A percentile compares a stretch with the other conserved stretches of the same genome.
Conservation (phyloP, 2,113 vertebrate species). For the Hydrolagus affinis region DNA sequence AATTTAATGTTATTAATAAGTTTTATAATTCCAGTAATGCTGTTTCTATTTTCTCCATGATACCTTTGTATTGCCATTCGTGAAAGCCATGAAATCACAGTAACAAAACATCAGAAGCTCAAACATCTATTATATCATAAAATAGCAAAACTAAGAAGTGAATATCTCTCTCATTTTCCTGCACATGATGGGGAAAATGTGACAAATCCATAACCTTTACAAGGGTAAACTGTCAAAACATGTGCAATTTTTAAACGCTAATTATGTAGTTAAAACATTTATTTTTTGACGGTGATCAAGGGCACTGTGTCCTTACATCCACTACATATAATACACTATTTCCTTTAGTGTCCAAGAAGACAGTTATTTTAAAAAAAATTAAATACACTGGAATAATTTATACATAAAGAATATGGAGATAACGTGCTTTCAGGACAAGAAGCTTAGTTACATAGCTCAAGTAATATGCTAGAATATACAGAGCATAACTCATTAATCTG, state of each 20-base stretch:
- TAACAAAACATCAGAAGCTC: conserved; percentile 11
- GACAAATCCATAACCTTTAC: conserved; percentile 52
- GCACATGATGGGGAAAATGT: conserved; percentile 23
- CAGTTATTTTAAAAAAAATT: conserved; percentile 71
- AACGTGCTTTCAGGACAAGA: conserved; percentile 77
- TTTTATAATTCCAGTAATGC: conserved; percentile 7
- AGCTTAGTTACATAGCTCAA: conserved; percentile 4
- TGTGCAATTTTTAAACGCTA: conserved; percentile 56
- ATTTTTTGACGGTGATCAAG: conserved; percentile 62
- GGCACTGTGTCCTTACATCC: conserved; percentile 57
- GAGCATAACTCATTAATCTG: conserved; percentile 12
- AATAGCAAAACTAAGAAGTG: conserved; percentile 3
- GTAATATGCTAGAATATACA: conserved; percentile 25
- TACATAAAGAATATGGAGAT: conserved; percentile 78
- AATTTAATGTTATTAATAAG: conserved; percentile 36
- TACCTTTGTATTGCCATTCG: no score
- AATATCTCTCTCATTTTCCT: neutral
- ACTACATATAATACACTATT: conserved; percentile 60
- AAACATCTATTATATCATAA: conserved; percentile 12
- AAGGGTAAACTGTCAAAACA: conserved; percentile 53
- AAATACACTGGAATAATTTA: conserved; percentile 79
- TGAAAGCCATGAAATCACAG: conserved; percentile 22
- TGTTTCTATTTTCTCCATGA: neutral
- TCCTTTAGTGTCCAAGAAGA: conserved; percentile 79
- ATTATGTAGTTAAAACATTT: conserved; percentile 57